Conservation (phyloP, 2,888 invertebrate genomes). For the Ennomos erosarius region DNA sequence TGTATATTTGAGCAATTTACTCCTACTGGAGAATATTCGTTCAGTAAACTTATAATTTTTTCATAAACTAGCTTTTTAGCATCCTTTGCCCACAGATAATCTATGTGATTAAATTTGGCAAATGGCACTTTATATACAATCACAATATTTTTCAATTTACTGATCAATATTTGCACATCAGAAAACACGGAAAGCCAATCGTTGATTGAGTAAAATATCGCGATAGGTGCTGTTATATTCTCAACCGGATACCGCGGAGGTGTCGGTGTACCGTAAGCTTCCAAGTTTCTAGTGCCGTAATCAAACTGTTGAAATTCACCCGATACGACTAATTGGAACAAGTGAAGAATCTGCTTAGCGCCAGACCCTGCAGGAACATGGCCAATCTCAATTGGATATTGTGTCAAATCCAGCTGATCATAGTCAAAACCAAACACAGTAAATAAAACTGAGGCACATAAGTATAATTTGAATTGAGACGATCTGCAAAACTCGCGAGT, state of each 20-base stretch:
- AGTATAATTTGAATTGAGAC: background rate
- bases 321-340: constrained; percentile 44
- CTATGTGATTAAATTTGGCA: constrained; percentile 46
- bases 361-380: constrained; percentile 69
- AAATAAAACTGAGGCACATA: constrained; percentile 42
- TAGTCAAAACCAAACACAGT: constrained; percentile 45
- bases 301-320: constrained; percentile 48
- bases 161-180: constrained; percentile 40
- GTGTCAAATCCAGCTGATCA: constrained; percentile 38
- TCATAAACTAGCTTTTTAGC: constrained; percentile 38
- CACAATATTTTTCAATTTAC: constrained; percentile 42
- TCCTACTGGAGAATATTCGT: constrained; percentile 34
- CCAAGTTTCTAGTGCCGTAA: constrained; percentile 42
- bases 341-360: constrained; percentile 65
- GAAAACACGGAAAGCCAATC: constrained; percentile 43
- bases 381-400: constrained; percentile 35
- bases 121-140: constrained; percentile 38
- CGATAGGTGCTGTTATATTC: constrained; percentile 43
- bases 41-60: constrained; percentile 21
- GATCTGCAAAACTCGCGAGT: constrained; percentile 50
- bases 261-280: constrained; percentile 33
- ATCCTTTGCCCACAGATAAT: constrained; percentile 48
- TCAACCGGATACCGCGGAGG: constrained; percentile 25
- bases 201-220: constrained; percentile 43
- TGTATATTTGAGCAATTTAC: too few species aligned